Conservation (phyloP, 2,113 vertebrate genomes). For the Caracal caracal region DNA sequence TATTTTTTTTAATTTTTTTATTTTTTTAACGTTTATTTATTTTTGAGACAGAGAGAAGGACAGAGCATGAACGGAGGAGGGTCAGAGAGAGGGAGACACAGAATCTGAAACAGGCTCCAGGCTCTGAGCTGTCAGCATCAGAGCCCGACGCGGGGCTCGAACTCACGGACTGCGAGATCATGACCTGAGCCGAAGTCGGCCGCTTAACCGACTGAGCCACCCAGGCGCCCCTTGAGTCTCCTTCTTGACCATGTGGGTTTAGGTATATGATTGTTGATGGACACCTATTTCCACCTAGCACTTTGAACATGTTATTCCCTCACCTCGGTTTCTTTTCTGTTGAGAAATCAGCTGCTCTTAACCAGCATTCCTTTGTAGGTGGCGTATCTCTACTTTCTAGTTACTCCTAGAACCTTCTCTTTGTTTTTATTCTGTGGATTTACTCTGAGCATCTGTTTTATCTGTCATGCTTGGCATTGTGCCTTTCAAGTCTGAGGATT, state of each 20-base stretch:
- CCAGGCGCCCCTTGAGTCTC: too few species aligned
- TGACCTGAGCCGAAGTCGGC: too few species aligned
- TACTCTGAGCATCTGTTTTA: background rate
- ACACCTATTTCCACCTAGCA: background rate
- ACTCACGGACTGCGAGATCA: fast-evolving
- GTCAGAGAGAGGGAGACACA: too few species aligned
- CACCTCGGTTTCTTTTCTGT: background rate
- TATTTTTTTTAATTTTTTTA: too few species aligned
- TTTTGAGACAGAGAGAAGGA: too few species aligned
- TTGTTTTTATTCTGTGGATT: background rate
- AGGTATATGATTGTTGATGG: background rate
- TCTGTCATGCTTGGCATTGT: background rate
- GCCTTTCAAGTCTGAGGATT: background rate
- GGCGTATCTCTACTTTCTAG: background rate
- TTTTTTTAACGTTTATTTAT: too few species aligned
- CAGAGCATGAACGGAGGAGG: too few species aligned
- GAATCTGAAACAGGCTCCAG: too few species aligned
- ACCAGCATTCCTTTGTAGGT: background rate
- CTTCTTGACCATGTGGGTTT: too few species aligned
- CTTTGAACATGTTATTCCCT: background rate
- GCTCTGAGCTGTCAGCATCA: too few species aligned
- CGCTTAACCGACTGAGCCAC: too few species aligned
- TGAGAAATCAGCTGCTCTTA: background rate
- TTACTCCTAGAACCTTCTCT: too few species aligned
- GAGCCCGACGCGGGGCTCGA: fast-evolving